phyloP scores from a whole-genome alignment of 2,113 vertebrate genomes.

The Petrocephalus zakoni region DNA sequence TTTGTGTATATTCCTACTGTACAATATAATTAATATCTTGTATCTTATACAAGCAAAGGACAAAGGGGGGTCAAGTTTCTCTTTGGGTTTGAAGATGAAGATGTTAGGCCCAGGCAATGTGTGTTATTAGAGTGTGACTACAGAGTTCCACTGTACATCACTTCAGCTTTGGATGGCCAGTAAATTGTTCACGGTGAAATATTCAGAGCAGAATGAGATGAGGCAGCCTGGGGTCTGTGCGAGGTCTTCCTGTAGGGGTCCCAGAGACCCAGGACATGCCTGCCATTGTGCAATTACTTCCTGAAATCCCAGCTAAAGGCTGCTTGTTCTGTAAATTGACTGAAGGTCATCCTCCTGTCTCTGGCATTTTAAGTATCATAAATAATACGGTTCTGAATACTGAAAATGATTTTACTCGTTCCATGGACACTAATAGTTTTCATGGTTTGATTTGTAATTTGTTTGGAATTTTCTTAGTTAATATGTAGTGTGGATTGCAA shows the following conservation, averaged over 20 bases:
- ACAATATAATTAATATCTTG: background rate
- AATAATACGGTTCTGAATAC: background rate
- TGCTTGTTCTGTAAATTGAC: background rate
- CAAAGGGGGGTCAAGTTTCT: background rate
- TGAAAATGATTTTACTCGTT: background rate
- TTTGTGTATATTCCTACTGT: background rate
- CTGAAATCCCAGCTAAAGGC: background rate
- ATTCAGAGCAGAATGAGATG: background rate
- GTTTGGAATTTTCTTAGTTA: background rate
- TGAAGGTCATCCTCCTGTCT: background rate
- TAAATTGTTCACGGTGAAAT: background rate
- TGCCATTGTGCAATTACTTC: background rate
- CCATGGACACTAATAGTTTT: background rate
- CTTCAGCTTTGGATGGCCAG: background rate
- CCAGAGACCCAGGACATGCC: background rate
- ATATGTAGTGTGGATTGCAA: background rate
- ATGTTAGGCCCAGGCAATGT: background rate
- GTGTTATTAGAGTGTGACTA: background rate
- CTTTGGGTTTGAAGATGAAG: background rate
- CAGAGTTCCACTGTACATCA: background rate
- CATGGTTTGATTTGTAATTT: background rate
- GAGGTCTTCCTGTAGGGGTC: background rate
- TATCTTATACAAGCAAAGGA: background rate
- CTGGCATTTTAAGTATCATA: background rate
- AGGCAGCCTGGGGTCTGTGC: background rate